Percentiles rank a stretch among this genome's conserved stretches.
Evolutionary conservation across 2,888 invertebrate species (phyloP).

Genomic region (Drosophila setosimentum): DNA sequence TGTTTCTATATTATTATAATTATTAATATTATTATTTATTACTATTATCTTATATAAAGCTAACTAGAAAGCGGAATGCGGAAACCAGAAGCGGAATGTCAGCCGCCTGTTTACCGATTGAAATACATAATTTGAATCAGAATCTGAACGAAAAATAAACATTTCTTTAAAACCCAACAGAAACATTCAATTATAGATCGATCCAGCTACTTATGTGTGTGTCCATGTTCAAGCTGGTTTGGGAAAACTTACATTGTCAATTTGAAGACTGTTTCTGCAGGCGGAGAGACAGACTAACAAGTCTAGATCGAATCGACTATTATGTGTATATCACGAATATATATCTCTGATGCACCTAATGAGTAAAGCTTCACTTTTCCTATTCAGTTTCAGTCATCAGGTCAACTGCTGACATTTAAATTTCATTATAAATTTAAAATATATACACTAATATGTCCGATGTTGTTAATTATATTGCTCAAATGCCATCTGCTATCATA

Average conservation of each 20-base stretch:
- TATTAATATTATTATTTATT: too few relatives aligned
- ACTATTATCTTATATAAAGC: too few relatives aligned
- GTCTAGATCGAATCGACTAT: background rate
- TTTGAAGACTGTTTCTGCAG: too few relatives aligned
- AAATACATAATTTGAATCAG: background rate
- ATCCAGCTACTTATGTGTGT: background rate
- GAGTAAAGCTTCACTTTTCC: too few relatives aligned
- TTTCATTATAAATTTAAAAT: background rate
- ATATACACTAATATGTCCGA: background rate
- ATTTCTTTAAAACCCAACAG: background rate
- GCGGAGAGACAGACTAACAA: background rate
- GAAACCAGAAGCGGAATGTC: fast-evolving
- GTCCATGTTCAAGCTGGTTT: background rate
- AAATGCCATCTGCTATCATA: background rate
- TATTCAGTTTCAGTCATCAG: too few relatives aligned
- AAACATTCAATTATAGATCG: background rate
- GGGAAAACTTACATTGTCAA: background rate
- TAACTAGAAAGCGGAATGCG: background rate
- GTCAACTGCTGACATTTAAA: background rate
- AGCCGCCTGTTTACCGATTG: background rate
- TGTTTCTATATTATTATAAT: too few relatives aligned
- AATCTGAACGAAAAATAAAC: background rate
- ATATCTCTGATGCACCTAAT: too few relatives aligned
- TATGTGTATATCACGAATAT: background rate
- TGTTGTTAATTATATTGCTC: background rate